A percentile compares a stretch with the other conserved stretches of the same genome.
These are phyloP conservation scores for Polymixis lichenea DNA, from an alignment of 2,888 invertebrate genomes.

Conservation along the genomic window DNA sequence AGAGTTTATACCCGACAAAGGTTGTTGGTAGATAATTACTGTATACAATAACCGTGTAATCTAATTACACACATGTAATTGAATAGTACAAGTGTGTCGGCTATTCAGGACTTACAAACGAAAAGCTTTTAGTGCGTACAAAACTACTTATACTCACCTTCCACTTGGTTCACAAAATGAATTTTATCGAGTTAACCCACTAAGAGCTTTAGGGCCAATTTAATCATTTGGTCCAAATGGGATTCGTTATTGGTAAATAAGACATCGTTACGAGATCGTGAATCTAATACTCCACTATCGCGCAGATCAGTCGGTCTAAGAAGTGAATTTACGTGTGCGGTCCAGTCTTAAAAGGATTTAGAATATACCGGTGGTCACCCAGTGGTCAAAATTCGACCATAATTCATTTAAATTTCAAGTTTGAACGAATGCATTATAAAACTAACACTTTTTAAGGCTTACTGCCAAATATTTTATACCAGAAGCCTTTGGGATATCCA, in stretches of 20 bases:
- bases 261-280: conserved; percentile 36
- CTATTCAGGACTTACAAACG: conserved; percentile 71
- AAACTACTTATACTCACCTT: conserved; percentile 79
- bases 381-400: no score
- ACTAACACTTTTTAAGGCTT: no score
- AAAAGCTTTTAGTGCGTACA: conserved; percentile 82
- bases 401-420: no score
- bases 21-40: conserved; percentile 42
- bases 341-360: not conserved
- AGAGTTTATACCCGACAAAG: conserved; percentile 10
- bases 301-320: not conserved
- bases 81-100: conserved; percentile 74
- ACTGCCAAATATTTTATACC: no score
- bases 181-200: conserved; percentile 80
- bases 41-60: conserved; percentile 64
- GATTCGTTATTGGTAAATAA: conserved; percentile 63
- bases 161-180: conserved; percentile 77
- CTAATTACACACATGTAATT: conserved; percentile 75
- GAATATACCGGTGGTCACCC: no score
- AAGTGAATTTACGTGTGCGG: not conserved
- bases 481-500: no score
- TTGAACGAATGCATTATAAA: no score
- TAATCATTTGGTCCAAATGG: conserved; percentile 77
- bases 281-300: conserved; percentile 20
- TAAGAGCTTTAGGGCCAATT: conserved; percentile 78